Evolutionary conservation across 2,888 invertebrate genomes (phyloP).

Genomic region (Scaptodrosophila latifasciaeformis): DNA sequence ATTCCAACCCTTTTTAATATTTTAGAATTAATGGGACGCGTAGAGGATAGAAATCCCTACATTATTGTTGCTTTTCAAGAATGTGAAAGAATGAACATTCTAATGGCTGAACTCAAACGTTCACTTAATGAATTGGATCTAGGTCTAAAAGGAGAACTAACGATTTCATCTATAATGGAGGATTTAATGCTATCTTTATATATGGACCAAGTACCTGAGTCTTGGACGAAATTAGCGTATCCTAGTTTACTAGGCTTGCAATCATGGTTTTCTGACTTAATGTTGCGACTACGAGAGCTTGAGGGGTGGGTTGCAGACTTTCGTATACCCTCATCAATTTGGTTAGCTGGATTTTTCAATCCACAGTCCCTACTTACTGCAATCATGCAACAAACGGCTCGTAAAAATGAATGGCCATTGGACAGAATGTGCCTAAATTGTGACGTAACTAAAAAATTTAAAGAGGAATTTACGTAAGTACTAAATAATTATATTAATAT

Average conservation of each 20-base stretch:
- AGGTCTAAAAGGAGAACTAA: slow-evolving; percentile 94
- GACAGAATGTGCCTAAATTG: slow-evolving; percentile 97
- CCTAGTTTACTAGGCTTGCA: slow-evolving; percentile 89
- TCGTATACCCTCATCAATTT: slow-evolving; percentile 89
- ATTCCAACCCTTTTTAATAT: slow-evolving; percentile 93
- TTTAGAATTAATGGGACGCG: slow-evolving; percentile 87
- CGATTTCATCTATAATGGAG: slow-evolving; percentile 95
- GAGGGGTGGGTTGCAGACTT: slow-evolving; percentile 94
- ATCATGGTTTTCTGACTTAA: slow-evolving; percentile 91
- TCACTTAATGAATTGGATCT: slow-evolving; percentile 90
- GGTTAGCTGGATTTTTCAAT: slow-evolving; percentile 97
- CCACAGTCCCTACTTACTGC: slow-evolving; percentile 97
- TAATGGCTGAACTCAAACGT: slow-evolving; percentile 87
- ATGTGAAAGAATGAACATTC: slow-evolving; percentile 94
- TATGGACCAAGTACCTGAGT: slow-evolving; percentile 90
- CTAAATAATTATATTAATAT: background rate
- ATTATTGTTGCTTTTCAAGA: slow-evolving; percentile 95
- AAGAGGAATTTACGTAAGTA: slow-evolving; percentile 86
- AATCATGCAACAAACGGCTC: slow-evolving; percentile 97
- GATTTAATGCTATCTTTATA: slow-evolving; percentile 88
- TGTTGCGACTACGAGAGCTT: slow-evolving; percentile 85
- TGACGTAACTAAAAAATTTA: slow-evolving; percentile 92
- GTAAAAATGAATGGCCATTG: slow-evolving; percentile 96
- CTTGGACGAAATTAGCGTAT: slow-evolving; percentile 91
- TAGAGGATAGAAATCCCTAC: slow-evolving; percentile 92